Base-by-base conservation (phyloP, 2,888 invertebrate genomes). In the Troilus luridus region DNA sequence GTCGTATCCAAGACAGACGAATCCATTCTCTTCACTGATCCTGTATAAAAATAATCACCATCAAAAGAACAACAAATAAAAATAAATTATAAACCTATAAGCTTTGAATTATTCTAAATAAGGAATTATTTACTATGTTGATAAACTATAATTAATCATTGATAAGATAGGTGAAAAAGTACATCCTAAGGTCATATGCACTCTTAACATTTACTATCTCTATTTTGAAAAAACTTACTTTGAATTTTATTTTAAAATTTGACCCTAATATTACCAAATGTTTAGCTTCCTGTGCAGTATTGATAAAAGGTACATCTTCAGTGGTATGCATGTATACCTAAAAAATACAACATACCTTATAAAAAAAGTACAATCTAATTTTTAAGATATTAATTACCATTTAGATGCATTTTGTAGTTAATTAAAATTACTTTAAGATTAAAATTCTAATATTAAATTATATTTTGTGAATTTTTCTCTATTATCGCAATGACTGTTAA, bases 241-340 rank as follows among this genome's bases (percentile, higher is more conserved):
- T 58, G 64, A 90, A 90, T 67, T 56, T 90, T 41, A 90, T 72
- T 72, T 56, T 58, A 24, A 56, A 90, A 41, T 72, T 41, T 58
- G 90, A 67, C 12, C 90, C 77, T 19, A 90, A 72, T 64, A 56
- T 58, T 41, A 90, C 56, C 21, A 77, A 21, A 67, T 67, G 64
- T 59, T 90, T 90, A 64, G n/a, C 90, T 27, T 95, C 94, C 91
- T 95, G 95, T 8, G 95, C 95, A 93, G 95, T 94, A 92, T 95
- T 94, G 19, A 95, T 94, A 56, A 95, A 95, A 0, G 96, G 95
- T 90, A 95, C 94, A 92, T 96, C 96, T 93, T 96, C 95, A 6
- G 95, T 94, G 0, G 95, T 95, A 93, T 96, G 96, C 85, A 96
- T 94, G 93, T 95, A 95, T 88, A 96, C 93, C 96, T 96, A n/a